Evolutionary conservation across 2,888 invertebrate genomes (phyloP).

Genomic region (Bellardia pandia): DNA sequence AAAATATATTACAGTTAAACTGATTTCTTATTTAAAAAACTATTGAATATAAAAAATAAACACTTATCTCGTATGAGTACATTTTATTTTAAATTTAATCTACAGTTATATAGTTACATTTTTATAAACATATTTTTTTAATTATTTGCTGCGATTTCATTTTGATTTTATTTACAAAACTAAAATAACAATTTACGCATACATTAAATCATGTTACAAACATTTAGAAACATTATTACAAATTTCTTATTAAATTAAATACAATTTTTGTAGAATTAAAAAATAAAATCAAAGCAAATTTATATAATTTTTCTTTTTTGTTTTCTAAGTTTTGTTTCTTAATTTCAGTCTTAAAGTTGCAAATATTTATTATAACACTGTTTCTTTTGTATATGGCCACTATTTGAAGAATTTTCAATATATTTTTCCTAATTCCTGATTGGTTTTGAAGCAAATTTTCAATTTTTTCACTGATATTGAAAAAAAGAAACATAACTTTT

Average conservation of each 20-base stretch:
- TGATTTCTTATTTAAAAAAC: slow-evolving; percentile 47
- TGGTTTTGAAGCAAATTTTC: slow-evolving; percentile 35
- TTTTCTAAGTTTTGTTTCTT: slow-evolving; percentile 54
- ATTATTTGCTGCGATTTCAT: background rate
- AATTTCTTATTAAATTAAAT: slow-evolving; percentile 7
- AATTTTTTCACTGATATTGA: slow-evolving; percentile 46
- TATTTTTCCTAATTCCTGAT: slow-evolving; percentile 25
- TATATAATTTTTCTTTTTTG: slow-evolving; percentile 55
- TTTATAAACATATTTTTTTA: slow-evolving; percentile 1
- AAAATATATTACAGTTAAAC: slow-evolving; percentile 33
- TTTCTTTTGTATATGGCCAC: slow-evolving; percentile 69
- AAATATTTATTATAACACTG: slow-evolving; percentile 66
- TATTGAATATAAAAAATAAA: slow-evolving; percentile 46
- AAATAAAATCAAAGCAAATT: slow-evolving; percentile 35
- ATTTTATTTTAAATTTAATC: slow-evolving; percentile 36
- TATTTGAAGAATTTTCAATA: slow-evolving; percentile 59
- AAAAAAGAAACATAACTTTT: slow-evolving; percentile 52
- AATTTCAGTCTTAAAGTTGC: slow-evolving; percentile 71
- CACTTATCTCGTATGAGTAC: slow-evolving; percentile 35
- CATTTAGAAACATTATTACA: slow-evolving; percentile 26
- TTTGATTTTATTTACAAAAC: slow-evolving; percentile 22
- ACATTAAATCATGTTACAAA: slow-evolving; percentile 33
- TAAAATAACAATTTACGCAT: slow-evolving; percentile 18
- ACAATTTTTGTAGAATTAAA: slow-evolving; percentile 2
- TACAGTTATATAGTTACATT: background rate